A percentile compares a stretch with the other conserved stretches of the same genome.
These are phyloP conservation scores for Trilocha varians DNA, from an alignment of 2,888 invertebrate genomes.

Conservation along the genomic window DNA sequence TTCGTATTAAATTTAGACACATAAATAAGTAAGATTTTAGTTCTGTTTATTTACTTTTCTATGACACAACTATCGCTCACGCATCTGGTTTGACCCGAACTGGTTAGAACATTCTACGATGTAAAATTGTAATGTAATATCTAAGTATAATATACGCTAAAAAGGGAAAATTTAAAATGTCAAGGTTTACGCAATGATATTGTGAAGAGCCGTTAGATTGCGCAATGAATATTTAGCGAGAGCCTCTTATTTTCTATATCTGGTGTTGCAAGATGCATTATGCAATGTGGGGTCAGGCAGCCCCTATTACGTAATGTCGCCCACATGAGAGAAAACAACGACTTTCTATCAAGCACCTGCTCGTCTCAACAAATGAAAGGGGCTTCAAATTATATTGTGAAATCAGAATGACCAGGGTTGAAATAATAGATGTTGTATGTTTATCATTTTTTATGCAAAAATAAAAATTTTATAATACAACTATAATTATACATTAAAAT, in stretches of 20 bases:
- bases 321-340: slow-evolving; percentile 47
- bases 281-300: slow-evolving; percentile 59
- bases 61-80: too few species aligned
- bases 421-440: slow-evolving; percentile 22
- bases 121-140: not conserved
- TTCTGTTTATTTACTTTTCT: too few species aligned
- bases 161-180: slow-evolving; percentile 45
- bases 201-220: slow-evolving; percentile 36
- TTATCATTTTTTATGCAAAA: slow-evolving; percentile 68
- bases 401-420: not conserved
- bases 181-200: slow-evolving; percentile 54
- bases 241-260: slow-evolving; percentile 57
- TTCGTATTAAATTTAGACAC: too few species aligned
- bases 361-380: slow-evolving; percentile 28
- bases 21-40: too few species aligned
- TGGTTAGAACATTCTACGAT: slow-evolving; percentile 1
- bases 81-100: too few species aligned
- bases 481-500: slow-evolving; percentile 70
- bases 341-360: slow-evolving; percentile 58
- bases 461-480: slow-evolving; percentile 65
- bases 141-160: too few species aligned
- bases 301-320: slow-evolving; percentile 43
- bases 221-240: slow-evolving; percentile 58
- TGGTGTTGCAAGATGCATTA: slow-evolving; percentile 56
- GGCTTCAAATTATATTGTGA: slow-evolving; percentile 27